Base-by-base conservation (phyloP, 2,888 invertebrate species). In the Chorisops tibialis region DNA sequence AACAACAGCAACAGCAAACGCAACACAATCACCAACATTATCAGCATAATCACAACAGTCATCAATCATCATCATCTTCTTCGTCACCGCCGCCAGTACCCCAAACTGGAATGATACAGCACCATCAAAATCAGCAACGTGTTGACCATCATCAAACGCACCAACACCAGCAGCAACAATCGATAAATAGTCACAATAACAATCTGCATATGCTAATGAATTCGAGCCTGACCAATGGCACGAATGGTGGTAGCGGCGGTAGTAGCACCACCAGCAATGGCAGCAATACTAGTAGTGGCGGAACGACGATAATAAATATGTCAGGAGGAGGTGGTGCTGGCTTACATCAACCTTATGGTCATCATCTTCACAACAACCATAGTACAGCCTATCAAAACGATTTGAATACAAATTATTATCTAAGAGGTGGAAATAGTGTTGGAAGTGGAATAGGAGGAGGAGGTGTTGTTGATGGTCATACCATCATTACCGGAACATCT, bases 21-120 rank as follows among this genome's bases (percentile, higher is more conserved):
- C 76, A 80, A 75, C 76, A 78, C 64, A 68, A 80, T 76, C 75
- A 75, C 77, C 78, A 81, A 80, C 75, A 81, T 79, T 78, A 70
- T 35, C 69, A 68, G 37, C 69, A 66, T 35, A 69, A 72, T 16
- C 73, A 72, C 56, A 70, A 72, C 62, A 67, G 67, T 59, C 69
- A 70, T 69, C 70, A 66, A 51, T 66, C 66, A 59, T 60, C 66
- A 30, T 60, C 72, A 56, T 69, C 73, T 51, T 74, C 77, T 16
- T 75, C 77, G 35, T 73, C 75, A 3, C 62, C 74, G 63, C 71
- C 73, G 63, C 68, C 70, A 35, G 73, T 73, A 47, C 51, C 43
- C 16, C 59, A 59, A 24, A 18, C 48, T 2, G 24, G 59, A 16
- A 43, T 48, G 14, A 48, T 59, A 7, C 56, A 56, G 63, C 47